These are phyloP conservation scores for Myrmecobius fasciatus DNA, from an alignment of 2,113 vertebrate genomes.

Conservation along the genomic window DNA sequence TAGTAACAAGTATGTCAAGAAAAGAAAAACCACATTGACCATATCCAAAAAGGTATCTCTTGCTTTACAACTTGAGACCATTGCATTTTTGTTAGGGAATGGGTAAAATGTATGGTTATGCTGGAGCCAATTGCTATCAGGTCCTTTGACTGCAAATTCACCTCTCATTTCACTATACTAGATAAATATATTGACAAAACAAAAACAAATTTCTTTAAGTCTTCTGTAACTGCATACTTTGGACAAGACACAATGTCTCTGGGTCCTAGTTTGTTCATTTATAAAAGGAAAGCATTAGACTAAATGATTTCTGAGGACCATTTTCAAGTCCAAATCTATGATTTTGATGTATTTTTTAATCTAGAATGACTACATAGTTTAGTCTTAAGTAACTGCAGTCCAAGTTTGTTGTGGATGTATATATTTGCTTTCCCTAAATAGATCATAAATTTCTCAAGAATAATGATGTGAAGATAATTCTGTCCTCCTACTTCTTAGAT, in stretches of 20 bases:
- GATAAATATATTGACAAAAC: too few species aligned
- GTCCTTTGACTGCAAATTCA: too few species aligned
- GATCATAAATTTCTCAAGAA: not conserved
- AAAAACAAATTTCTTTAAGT: too few species aligned
- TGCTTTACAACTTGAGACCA: not conserved
- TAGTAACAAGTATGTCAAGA: not conserved
- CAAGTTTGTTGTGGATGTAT: not conserved
- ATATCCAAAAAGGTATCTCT: not conserved
- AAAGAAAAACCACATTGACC: not conserved
- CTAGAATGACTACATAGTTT: conserved; percentile 5
- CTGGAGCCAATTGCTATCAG: not conserved
- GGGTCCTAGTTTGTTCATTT: not conserved
- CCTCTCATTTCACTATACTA: too few species aligned
- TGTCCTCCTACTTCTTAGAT: not conserved
- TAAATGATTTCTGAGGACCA: not conserved
- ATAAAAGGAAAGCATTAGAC: not conserved
- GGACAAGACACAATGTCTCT: not conserved
- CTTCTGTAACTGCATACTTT: not conserved
- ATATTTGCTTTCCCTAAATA: not conserved
- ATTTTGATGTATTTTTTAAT: conserved; percentile 27
- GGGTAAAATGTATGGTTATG: not conserved
- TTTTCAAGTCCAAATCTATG: not conserved
- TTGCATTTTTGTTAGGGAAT: not conserved
- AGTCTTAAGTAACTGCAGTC: not conserved
- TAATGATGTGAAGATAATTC: not conserved